Evolutionary conservation across 2,113 vertebrate genomes (phyloP).

Genomic region (Andinoacara biseriatus): DNA sequence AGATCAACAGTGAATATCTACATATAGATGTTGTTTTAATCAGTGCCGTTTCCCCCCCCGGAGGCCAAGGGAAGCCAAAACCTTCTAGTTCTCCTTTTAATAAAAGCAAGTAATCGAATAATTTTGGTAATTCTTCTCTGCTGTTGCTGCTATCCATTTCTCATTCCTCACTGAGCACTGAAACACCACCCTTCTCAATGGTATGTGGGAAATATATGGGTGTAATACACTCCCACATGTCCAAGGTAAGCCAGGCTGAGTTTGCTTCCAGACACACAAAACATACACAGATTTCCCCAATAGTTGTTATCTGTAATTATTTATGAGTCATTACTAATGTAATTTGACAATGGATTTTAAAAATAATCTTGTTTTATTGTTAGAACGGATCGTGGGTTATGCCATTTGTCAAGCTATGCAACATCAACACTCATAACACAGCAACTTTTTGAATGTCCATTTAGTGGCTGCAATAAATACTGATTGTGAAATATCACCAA

Average conservation of each 20-base stretch:
- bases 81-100: too few relatives aligned
- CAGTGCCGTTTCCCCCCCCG: too few relatives aligned
- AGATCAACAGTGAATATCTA: slow-evolving; percentile 35
- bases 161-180: neutral
- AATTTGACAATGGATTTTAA: neutral
- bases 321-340: neutral
- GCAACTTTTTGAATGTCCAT: neutral
- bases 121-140: too few relatives aligned
- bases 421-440: neutral
- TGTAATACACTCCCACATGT: neutral
- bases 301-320: neutral
- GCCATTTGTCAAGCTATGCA: neutral
- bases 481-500: neutral
- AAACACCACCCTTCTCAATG: neutral
- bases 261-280: neutral
- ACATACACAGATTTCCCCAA: neutral
- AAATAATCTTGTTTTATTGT: neutral
- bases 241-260: neutral
- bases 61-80: too few relatives aligned
- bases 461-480: neutral
- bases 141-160: neutral
- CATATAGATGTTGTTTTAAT: neutral
- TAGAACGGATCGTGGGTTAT: neutral
- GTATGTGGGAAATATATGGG: neutral
- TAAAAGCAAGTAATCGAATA: too few relatives aligned